Conservation (phyloP, 2,888 invertebrate genomes). For the Brachylomia viminalis region DNA sequence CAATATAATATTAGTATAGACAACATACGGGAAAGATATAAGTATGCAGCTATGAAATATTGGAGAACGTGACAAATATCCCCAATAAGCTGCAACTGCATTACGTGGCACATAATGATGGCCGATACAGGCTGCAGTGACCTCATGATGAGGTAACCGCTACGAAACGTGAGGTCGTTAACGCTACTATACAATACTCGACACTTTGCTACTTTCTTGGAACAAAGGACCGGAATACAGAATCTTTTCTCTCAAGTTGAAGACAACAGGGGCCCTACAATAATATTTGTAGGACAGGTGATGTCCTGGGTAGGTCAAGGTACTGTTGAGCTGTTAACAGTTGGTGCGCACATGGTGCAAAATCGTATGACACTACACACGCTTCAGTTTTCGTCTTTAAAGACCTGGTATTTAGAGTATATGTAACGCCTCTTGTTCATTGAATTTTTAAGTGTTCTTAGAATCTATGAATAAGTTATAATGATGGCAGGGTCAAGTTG, state of each 20-base stretch:
- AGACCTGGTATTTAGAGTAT: not conserved
- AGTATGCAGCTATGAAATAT: not conserved
- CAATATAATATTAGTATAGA: not conserved
- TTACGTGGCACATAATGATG: conserved; percentile 32
- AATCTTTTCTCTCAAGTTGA: not conserved
- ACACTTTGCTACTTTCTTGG: conserved; percentile 22
- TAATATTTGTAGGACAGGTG: not conserved
- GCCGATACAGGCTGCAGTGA: conserved; percentile 31
- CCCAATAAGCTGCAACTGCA: conserved; percentile 1
- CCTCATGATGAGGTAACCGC: conserved; percentile 54
- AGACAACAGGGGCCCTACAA: not conserved
- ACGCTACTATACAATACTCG: not conserved
- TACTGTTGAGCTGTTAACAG: not conserved
- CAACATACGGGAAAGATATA: not conserved
- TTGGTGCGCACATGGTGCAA: conserved; percentile 8
- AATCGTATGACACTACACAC: not conserved
- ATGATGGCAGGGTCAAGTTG: conserved; percentile 3
- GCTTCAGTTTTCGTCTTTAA: not conserved
- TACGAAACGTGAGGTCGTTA: conserved; percentile 32
- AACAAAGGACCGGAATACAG: not conserved
- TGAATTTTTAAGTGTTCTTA: not conserved
- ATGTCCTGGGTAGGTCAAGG: not conserved
- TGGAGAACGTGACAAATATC: conserved; percentile 2
- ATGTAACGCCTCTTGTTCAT: not conserved
- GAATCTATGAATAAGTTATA: conserved; percentile 14